Percentiles rank a stretch among this genome's conserved stretches.
Evolutionary conservation across 1,140 invertebrate genomes (phyloP).

Genomic region (Hycleus cichorii): DNA sequence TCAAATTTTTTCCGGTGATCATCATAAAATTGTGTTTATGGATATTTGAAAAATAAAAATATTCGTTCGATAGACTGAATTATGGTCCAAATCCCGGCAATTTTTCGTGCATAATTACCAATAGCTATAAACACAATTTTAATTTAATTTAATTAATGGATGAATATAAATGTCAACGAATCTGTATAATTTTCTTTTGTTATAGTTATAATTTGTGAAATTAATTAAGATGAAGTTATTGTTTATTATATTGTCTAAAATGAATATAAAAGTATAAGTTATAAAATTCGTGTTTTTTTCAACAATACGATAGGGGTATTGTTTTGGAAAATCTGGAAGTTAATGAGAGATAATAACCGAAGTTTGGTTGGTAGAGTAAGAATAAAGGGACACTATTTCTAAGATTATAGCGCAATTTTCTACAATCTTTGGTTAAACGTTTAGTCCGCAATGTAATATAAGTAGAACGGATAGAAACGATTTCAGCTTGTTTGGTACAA

Average conservation of each 20-base stretch:
- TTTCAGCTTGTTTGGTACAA: slow-evolving; percentile 24
- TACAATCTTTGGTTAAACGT: slow-evolving; percentile 22
- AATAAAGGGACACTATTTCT: slow-evolving; percentile 15
- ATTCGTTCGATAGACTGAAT: too few species aligned
- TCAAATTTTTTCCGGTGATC: too few species aligned
- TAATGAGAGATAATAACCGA: slow-evolving; percentile 17
- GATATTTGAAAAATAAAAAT: too few species aligned
- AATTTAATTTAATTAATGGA: slow-evolving; percentile 5
- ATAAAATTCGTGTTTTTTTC: not conserved
- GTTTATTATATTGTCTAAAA: slow-evolving; percentile 16
- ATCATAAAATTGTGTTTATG: too few species aligned
- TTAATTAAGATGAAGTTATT: slow-evolving; percentile 5
- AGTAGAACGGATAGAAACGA: slow-evolving; percentile 29
- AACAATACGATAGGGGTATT: not conserved
- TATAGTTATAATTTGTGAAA: not conserved
- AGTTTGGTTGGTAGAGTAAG: slow-evolving; percentile 14
- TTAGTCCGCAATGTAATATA: slow-evolving; percentile 23
- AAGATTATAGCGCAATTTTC: slow-evolving; percentile 26
- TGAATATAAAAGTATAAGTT: slow-evolving; percentile 12
- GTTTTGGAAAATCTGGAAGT: slow-evolving; percentile 1
- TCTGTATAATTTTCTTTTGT: slow-evolving; percentile 8
- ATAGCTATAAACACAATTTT: too few species aligned
- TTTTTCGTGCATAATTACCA: too few species aligned
- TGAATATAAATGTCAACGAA: slow-evolving; percentile 6
- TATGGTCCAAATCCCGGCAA: too few species aligned